Evolutionary conservation across 2,888 invertebrate genomes (phyloP).

Genomic region (Synanthedon vespiformis): DNA sequence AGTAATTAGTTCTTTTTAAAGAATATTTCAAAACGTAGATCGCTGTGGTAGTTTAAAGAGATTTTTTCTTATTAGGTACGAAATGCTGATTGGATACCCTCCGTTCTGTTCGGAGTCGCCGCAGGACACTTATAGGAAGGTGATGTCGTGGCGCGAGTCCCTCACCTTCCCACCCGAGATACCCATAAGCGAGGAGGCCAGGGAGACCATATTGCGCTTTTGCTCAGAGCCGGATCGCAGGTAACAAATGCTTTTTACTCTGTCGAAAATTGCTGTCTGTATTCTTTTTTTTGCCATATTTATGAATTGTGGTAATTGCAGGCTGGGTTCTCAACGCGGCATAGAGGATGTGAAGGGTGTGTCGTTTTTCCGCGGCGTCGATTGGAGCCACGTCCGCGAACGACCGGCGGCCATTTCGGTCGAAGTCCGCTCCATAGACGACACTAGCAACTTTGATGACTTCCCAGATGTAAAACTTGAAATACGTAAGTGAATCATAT

Average conservation of each 20-base stretch:
- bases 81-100: slow-evolving; percentile 99
- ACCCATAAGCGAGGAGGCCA: slow-evolving; percentile 97
- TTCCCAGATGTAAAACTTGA: slow-evolving; percentile 99
- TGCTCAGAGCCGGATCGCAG: slow-evolving; percentile 97
- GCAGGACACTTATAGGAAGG: slow-evolving; percentile 92
- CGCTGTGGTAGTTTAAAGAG: background rate
- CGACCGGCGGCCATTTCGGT: slow-evolving; percentile 98
- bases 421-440: slow-evolving; percentile 98
- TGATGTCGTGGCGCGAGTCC: slow-evolving; percentile 99
- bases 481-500: slow-evolving; percentile 83
- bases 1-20: too few species aligned
- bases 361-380: slow-evolving; percentile 95
- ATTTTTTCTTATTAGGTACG: slow-evolving; percentile 73
- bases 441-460: slow-evolving; percentile 99
- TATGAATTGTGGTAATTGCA: slow-evolving; percentile 10
- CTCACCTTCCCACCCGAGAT: slow-evolving; percentile 98
- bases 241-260: slow-evolving; percentile 26
- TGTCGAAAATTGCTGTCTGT: too few species aligned
- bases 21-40: too few species aligned
- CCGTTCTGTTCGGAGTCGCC: slow-evolving; percentile 99
- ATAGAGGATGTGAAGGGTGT: slow-evolving; percentile 94
- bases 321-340: slow-evolving; percentile 87
- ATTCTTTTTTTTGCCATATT: background rate
- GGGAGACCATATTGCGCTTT: slow-evolving; percentile 94
- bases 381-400: slow-evolving; percentile 99